Evolutionary conservation across 2,888 invertebrate genomes (phyloP).

Genomic region (Harpalus rubripes): DNA sequence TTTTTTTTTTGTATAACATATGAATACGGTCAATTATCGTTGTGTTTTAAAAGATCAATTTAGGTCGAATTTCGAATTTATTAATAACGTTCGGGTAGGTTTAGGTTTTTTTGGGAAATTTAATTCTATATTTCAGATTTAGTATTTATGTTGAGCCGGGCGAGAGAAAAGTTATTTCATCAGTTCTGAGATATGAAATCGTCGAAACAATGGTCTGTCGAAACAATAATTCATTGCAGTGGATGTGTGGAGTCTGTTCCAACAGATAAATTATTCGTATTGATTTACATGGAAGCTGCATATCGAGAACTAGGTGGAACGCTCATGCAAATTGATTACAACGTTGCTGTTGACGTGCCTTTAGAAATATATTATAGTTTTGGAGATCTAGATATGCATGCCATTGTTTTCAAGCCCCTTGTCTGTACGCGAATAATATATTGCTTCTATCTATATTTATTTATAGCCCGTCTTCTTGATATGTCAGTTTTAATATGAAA

Average conservation of each 20-base stretch:
- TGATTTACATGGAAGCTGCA: constrained; percentile 55
- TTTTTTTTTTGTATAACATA: too few relatives aligned
- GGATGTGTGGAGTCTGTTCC: constrained; percentile 38
- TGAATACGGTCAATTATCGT: too few relatives aligned
- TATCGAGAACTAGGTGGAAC: constrained; percentile 52
- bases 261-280: constrained; percentile 57
- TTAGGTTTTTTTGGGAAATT: not conserved
- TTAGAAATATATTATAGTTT: constrained; percentile 56
- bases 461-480: constrained; percentile 39
- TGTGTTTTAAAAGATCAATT: too few relatives aligned
- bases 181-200: constrained; percentile 39
- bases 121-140: constrained; percentile 6
- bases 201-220: constrained; percentile 37
- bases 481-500: constrained; percentile 25
- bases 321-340: constrained; percentile 51
- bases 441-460: constrained; percentile 40
- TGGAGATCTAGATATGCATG: constrained; percentile 52
- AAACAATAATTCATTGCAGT: constrained; percentile 53
- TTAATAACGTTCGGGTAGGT: too few relatives aligned
- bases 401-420: constrained; percentile 44
- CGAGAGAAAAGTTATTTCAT: constrained; percentile 39
- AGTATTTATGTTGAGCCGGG: not conserved
- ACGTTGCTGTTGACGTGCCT: constrained; percentile 54
- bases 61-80: too few relatives aligned
- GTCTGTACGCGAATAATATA: constrained; percentile 35